Percentiles rank a stretch among this genome's conserved stretches.
These are phyloP conservation scores for Megalops atlanticus DNA, from an alignment of 2,113 vertebrate genomes.

Conservation along the genomic window DNA sequence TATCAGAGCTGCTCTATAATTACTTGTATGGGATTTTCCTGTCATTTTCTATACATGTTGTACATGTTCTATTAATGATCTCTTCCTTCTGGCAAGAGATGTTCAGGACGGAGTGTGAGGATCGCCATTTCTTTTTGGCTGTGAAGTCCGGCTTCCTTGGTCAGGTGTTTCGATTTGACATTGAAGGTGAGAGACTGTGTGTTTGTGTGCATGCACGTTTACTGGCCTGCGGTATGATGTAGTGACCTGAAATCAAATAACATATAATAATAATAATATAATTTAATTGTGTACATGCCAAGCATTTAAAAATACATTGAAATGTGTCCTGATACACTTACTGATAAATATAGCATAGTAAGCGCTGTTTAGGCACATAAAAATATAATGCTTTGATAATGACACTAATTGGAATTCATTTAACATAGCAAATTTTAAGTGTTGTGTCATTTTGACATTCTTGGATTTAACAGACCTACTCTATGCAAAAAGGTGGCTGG, in stretches of 20 bases:
- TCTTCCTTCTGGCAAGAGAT: slow-evolving; percentile 33
- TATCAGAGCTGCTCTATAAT: too few species aligned
- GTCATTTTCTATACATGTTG: neutral
- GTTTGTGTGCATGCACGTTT: neutral
- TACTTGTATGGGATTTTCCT: too few species aligned
- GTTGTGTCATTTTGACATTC: too few species aligned
- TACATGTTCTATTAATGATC: neutral
- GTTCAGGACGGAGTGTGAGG: slow-evolving; percentile 45
- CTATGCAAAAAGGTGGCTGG: too few species aligned
- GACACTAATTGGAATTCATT: too few species aligned
- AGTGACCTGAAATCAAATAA: neutral
- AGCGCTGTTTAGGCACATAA: neutral
- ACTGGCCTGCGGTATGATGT: neutral
- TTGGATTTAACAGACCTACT: too few species aligned
- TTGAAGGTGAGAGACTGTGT: slow-evolving; percentile 38
- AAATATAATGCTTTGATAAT: too few species aligned
- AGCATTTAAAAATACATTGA: too few species aligned
- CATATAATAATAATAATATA: neutral
- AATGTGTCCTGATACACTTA: too few species aligned
- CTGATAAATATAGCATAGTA: neutral
- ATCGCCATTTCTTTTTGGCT: slow-evolving; percentile 47
- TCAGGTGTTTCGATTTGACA: slow-evolving; percentile 36
- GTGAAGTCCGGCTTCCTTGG: slow-evolving; percentile 40
- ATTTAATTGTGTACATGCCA: too few species aligned
- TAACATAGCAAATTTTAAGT: too few species aligned